Evolutionary conservation across 2,888 invertebrate genomes (phyloP).

Genomic region (Napeogenes sylphis): DNA sequence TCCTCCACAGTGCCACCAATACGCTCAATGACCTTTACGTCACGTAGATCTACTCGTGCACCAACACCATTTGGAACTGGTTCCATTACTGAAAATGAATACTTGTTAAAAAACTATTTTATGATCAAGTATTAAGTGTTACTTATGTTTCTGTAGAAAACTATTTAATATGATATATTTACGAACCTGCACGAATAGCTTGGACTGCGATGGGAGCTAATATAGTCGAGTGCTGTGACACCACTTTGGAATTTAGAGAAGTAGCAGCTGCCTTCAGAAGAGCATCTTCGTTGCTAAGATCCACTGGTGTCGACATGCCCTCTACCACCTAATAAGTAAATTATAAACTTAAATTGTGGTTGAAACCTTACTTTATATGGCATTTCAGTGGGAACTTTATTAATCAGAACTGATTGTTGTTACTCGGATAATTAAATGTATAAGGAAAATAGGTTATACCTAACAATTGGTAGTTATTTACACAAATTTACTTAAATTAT

Average conservation of each 20-base stretch:
- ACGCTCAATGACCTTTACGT: constrained; percentile 98
- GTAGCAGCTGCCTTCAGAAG: constrained; percentile 97
- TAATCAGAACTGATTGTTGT: too few species aligned
- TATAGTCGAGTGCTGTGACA: constrained; percentile 97
- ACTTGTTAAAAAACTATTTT: background rate
- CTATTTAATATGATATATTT: too few species aligned
- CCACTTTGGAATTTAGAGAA: constrained; percentile 98
- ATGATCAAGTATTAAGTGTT: too few species aligned
- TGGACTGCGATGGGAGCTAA: constrained; percentile 98
- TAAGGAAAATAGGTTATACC: too few species aligned
- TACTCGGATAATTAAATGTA: too few species aligned
- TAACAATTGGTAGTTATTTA: too few species aligned
- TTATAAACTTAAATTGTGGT: background rate
- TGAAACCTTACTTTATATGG: background rate
- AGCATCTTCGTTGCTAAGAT: constrained; percentile 90
- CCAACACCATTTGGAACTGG: constrained; percentile 75
- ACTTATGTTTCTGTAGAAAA: too few species aligned
- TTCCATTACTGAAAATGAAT: constrained; percentile 66
- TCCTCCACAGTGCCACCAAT: constrained; percentile 98
- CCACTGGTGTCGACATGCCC: constrained; percentile 90
- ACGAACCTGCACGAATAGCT: constrained; percentile 89
- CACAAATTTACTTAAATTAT: too few species aligned
- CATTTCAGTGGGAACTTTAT: too few species aligned
- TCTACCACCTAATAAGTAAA: constrained; percentile 80
- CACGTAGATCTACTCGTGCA: constrained; percentile 91